Conservation (phyloP, 1,140 invertebrate genomes). For the Lysiphlebus fabarum region DNA sequence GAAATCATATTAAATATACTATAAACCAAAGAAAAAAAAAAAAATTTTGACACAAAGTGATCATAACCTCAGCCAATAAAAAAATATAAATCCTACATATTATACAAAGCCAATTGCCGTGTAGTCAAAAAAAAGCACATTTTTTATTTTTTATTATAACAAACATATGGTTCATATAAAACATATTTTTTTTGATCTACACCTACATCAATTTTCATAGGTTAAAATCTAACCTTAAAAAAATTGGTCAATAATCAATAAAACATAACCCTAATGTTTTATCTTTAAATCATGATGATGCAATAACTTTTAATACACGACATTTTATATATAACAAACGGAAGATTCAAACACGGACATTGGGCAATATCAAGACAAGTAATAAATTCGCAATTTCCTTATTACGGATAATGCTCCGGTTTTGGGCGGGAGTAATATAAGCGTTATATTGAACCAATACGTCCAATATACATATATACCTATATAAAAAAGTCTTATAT, state of each 20-base stretch:
- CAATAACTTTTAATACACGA: slow-evolving; percentile 15
- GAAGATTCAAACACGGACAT: too few relatives aligned
- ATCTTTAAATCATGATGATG: background rate
- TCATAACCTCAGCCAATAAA: slow-evolving; percentile 40
- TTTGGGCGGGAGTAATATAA: slow-evolving; percentile 26
- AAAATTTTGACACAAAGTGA: background rate
- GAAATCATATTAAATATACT: slow-evolving; percentile 41
- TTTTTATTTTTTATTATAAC: slow-evolving; percentile 33
- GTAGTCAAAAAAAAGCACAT: too few relatives aligned
- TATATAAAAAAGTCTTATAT: slow-evolving; percentile 1
- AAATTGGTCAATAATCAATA: too few relatives aligned
- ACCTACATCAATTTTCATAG: too few relatives aligned
- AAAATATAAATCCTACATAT: slow-evolving; percentile 36
- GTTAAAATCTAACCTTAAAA: too few relatives aligned
- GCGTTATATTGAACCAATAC: background rate
- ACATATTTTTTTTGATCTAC: too few relatives aligned
- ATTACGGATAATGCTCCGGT: slow-evolving; percentile 57
- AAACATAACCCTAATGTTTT: too few relatives aligned
- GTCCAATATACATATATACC: background rate
- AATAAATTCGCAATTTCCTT: slow-evolving; percentile 59
- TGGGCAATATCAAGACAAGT: slow-evolving; percentile 46
- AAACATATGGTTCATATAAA: slow-evolving; percentile 4
- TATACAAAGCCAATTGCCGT: slow-evolving; percentile 21
- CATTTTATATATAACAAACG: too few relatives aligned
- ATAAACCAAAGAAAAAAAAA: too few relatives aligned